phyloP scores from a whole-genome alignment of 1,140 invertebrate species.

The Lasioglossum albipes region DNA sequence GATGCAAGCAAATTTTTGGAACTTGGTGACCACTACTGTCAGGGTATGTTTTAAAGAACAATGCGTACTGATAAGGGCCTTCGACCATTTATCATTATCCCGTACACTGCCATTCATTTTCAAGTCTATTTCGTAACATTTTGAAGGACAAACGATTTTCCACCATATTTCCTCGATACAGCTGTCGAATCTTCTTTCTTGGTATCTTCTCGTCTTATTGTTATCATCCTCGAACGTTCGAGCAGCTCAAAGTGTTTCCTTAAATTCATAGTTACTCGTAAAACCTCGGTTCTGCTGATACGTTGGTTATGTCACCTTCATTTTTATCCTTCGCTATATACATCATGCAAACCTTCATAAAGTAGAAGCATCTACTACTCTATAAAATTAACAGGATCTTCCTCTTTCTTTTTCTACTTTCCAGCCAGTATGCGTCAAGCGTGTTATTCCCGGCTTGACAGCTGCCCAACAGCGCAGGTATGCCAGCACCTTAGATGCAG shows the following conservation, averaged over 20 bases:
- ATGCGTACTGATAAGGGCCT: neutral
- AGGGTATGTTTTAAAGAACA: conserved; percentile 68
- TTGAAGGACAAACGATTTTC: conserved; percentile 50
- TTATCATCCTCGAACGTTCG: neutral
- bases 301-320: conserved; percentile 56
- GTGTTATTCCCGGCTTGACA: conserved; percentile 69
- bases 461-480: conserved; percentile 80
- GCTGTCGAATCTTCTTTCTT: neutral
- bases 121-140: conserved; percentile 57
- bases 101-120: conserved; percentile 20
- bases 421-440: conserved; percentile 76
- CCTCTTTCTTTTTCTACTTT: neutral
- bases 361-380: neutral
- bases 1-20: conserved; percentile 79
- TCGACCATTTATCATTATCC: neutral
- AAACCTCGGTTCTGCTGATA: neutral
- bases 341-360: neutral
- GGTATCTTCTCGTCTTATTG: neutral
- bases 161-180: neutral
- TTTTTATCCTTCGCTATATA: neutral
- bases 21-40: conserved; percentile 72
- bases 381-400: neutral
- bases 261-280: neutral
- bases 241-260: neutral
- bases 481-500: conserved; percentile 89